Base-by-base conservation (phyloP, 2,888 invertebrate genomes). In the Pyrrhia umbra region DNA sequence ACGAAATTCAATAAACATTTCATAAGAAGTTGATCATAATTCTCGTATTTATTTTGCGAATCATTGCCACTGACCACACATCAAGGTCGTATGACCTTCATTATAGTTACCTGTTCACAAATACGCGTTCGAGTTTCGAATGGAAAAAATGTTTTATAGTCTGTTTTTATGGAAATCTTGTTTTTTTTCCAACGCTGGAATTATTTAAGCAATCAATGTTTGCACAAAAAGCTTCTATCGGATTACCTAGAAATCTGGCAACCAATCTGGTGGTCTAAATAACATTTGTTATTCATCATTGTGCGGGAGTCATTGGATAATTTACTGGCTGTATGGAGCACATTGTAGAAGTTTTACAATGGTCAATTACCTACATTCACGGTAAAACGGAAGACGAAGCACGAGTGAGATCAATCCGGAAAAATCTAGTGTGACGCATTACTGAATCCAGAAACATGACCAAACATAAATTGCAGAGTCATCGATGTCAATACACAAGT, bases 1-100 rank as follows among this genome's bases (percentile, higher is more conserved):
- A 47, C 18, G 18, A 18, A 47, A 27, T 5, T 18, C 21, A 34
- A 34, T 21, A n/a, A 47, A 34, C n/a, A 34, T 34, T 40, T 68
- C 30, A 68, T 46, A 25, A 13, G 27, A 18, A 27, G n/a, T 21
- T n/a, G 34, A 13, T 54, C 16, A 45, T 49, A 39, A 56, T 58
- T 54, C 27, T 43, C 16, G 65, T 62, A 23, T 61, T 66, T 69
- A 56, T 43, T 20, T 61, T 47, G 39, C 16, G 46, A 65, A 40
- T 45, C 52, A 62, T 57, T 75, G 60, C 20, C 60, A 50, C 45
- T 52, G 65, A 63, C 55, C 64, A 60, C 49, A 49, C 34, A 18
- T 10, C 49, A 75, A 71, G 72, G 72, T 59, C 21, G 18, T 13
- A 20, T 25, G 54, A 68, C 68, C 65, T 71, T 50, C 37, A 49